These are phyloP conservation scores for Bombus turneri DNA, from an alignment of 1,140 invertebrate genomes.

Conservation along the genomic window DNA sequence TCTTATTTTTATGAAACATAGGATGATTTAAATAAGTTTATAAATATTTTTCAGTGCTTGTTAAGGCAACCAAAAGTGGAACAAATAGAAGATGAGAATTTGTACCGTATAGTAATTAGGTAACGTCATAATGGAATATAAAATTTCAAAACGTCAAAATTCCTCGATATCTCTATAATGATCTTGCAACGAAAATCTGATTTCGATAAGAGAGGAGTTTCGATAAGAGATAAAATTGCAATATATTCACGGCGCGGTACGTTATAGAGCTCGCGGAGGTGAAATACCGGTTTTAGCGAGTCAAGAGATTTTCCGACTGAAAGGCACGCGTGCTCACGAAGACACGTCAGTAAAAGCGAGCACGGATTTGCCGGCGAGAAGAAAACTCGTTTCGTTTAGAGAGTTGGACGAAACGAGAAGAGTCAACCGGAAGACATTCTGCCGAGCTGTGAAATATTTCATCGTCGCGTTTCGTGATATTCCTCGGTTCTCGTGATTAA, in stretches of 20 bases:
- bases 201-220: no score
- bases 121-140: no score
- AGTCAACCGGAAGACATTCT: slow-evolving; percentile 27
- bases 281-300: slow-evolving; percentile 44
- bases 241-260: slow-evolving; percentile 12
- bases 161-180: not conserved
- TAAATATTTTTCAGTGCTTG: no score
- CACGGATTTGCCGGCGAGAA: not conserved
- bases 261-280: not conserved
- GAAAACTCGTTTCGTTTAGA: slow-evolving; percentile 44
- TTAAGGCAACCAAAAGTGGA: no score
- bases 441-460: slow-evolving; percentile 21
- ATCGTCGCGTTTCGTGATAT: not conserved
- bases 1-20: not conserved
- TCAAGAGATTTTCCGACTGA: slow-evolving; percentile 44
- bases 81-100: no score
- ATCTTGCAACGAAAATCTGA: not conserved
- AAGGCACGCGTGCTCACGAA: slow-evolving; percentile 33
- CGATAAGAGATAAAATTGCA: slow-evolving; percentile 21
- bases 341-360: slow-evolving; percentile 14
- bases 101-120: no score
- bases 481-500: not conserved
- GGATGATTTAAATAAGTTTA: no score
- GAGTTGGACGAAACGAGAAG: slow-evolving; percentile 17
- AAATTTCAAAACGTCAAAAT: no score